Evolutionary conservation across 2,888 invertebrate species (phyloP), one percentile per base, ranked within the genome.

Genomic region (Endotricha flammealis): DNA sequence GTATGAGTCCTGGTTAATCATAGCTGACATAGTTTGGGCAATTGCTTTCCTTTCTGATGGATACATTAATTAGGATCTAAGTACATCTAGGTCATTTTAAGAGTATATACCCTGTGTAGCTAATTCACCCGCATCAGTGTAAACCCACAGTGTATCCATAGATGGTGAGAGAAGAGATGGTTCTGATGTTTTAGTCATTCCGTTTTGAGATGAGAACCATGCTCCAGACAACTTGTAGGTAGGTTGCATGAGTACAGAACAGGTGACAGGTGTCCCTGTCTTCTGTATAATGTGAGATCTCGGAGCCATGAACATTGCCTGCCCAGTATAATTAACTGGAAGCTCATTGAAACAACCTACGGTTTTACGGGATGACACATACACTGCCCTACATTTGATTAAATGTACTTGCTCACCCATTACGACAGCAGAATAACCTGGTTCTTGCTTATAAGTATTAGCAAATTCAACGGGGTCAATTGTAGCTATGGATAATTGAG

Each of bases 161-260:
- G 7, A 4, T 6, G 20, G 20, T 6, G 20, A 17, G 4, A 17
- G 7, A 6, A 7, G n/a, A 4, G 22, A 17, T 20, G 31, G 31
- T 9, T 8, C 11, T n/a, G 13, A 9, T 31, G 20, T 20, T 10
- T 31, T 16, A 8, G 23, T 7, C 23, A 32, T 10, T 12, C 32
- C 32, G 8, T 32, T 23, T 6, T 32, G 32, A 3, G 32, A 32
- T 8, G 12, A 3, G n/a, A 32, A 32, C 23, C 32, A 32, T 1
- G 30, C 4, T 2, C 23, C 36, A 9, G 36, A 29, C 9, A 38
- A 16, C 32, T 13, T 32, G 41, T 48, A 46, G 39, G 43, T 48
- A 41, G 51, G 42, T 48, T 51, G 51, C 20, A 17, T 17, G 4
- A 17, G 7, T 17, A 17, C 20, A 17, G 20, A 17, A 7, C 20